Percentiles rank a stretch among this genome's conserved stretches.
These are phyloP conservation scores for Ctenosaura bakeri DNA, from an alignment of 2,797 vertebrate genomes.

Conservation along the genomic window DNA sequence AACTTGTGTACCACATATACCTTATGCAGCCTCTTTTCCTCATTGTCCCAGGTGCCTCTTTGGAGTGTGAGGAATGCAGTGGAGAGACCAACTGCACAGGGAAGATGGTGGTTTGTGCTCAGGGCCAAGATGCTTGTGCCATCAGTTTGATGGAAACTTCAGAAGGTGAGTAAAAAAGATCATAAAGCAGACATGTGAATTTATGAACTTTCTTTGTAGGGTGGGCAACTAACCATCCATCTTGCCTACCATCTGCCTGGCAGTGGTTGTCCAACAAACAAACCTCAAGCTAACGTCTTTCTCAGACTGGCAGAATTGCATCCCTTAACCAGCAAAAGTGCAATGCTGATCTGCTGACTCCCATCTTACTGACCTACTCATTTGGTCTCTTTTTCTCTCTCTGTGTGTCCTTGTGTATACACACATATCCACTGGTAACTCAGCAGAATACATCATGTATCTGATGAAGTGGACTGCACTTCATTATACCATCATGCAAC, in stretches of 20 bases:
- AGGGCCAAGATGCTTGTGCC: not conserved
- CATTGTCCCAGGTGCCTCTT: not conserved
- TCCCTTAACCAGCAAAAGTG: not conserved
- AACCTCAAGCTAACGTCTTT: not conserved
- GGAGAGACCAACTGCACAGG: not conserved
- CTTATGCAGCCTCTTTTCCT: not conserved
- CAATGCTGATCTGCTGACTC: no score
- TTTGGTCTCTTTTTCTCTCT: no score
- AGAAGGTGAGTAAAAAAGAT: not conserved
- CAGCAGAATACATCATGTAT: no score
- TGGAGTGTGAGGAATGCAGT: not conserved
- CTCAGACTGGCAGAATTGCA: not conserved
- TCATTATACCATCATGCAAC: no score
- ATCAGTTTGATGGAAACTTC: not conserved
- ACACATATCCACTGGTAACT: no score
- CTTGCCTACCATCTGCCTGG: not conserved
- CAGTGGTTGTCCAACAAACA: no score
- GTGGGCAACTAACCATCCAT: not conserved
- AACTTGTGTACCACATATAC: not conserved
- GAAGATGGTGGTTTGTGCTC: rapidly evolving
- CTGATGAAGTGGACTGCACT: no score
- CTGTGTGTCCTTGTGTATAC: no score
- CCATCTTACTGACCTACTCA: no score
- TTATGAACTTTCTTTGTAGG: not conserved
- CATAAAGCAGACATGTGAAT: not conserved